Evolutionary conservation across 2,888 invertebrate species (phyloP), one percentile per base, ranked within the genome.

Genomic region (Mayetiola destructor): DNA sequence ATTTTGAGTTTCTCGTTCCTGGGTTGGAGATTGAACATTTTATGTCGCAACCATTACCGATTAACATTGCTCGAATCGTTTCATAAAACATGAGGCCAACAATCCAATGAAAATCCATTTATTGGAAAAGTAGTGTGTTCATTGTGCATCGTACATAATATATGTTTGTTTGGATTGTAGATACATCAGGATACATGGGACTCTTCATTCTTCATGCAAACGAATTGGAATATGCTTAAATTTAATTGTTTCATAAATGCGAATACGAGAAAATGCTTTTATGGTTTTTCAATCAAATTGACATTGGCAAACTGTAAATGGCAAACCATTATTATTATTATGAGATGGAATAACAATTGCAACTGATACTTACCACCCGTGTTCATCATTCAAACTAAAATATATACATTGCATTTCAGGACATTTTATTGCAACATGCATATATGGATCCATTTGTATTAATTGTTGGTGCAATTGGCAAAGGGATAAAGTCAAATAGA

Each of bases 231-330:
- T 48, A 27, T 48, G 48, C 48, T 48, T 48, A 53, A 53, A 53
- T 53, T 53, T 53, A 53, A 53, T 53, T 53, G 53, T 53, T 53
- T 27, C 53, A 48, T 27, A 53, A 53, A 18, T 30, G 18, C 18
- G 53, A 16, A 53, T 30, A 53, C 53, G 29, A 53, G 53, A 53
- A 53, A 53, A 53, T 53, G 30, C 53, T 30, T 30, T 53, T 53
- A 53, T 53, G 30, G 53, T 30, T 53, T 30, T 53, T 53, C 48
- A 48, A 48, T 48, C 48, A 48, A 48, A 48, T 48, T 48, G 48
- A 48, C 48, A 48, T 48, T 48, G 23, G 48, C 48, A 27, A 48
- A 48, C 48, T 27, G 23, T 16, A 48, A 48, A 5, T 27, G 27
- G 29, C 23, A 27, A 27, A n/a, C n/a, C 48, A 27, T 23, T 16